phyloP scores from a whole-genome alignment of 2,113 vertebrate genomes.

The Tenebrosternarchus preto region DNA sequence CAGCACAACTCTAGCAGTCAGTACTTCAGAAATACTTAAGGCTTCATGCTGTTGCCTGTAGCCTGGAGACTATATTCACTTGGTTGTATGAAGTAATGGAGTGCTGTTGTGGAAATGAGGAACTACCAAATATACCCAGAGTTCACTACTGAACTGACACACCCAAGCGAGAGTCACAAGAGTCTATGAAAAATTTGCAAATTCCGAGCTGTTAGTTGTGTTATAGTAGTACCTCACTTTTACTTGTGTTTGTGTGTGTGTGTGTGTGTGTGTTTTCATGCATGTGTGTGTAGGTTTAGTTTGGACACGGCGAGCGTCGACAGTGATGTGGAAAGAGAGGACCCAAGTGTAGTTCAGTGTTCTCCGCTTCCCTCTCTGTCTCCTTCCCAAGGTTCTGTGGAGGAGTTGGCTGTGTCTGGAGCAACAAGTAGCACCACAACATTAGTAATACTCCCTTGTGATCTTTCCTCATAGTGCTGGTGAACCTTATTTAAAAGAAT shows the following conservation, averaged over 20 bases:
- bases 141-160: background rate
- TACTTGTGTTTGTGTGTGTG: background rate
- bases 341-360: slow-evolving; percentile 57
- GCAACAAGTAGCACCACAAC: slow-evolving; percentile 23
- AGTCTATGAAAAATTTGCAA: background rate
- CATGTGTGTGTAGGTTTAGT: slow-evolving; percentile 78
- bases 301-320: slow-evolving; percentile 72
- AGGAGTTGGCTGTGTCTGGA: slow-evolving; percentile 11
- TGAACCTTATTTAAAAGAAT: background rate
- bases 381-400: slow-evolving; percentile 55
- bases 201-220: background rate
- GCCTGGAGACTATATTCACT: background rate
- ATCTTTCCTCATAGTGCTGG: too few species aligned
- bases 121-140: background rate
- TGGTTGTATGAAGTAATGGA: background rate
- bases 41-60: background rate
- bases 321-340: slow-evolving; percentile 78
- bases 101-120: slow-evolving; percentile 25
- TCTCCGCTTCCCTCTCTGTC: slow-evolving; percentile 40
- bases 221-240: too few species aligned
- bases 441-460: slow-evolving; percentile 17
- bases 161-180: background rate
- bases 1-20: too few species aligned
- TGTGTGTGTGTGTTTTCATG: slow-evolving; percentile 11
- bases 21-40: too few species aligned